These are phyloP conservation scores for Carcharodon carcharias DNA, from an alignment of 2,797 vertebrate genomes.

Conservation along the genomic window DNA sequence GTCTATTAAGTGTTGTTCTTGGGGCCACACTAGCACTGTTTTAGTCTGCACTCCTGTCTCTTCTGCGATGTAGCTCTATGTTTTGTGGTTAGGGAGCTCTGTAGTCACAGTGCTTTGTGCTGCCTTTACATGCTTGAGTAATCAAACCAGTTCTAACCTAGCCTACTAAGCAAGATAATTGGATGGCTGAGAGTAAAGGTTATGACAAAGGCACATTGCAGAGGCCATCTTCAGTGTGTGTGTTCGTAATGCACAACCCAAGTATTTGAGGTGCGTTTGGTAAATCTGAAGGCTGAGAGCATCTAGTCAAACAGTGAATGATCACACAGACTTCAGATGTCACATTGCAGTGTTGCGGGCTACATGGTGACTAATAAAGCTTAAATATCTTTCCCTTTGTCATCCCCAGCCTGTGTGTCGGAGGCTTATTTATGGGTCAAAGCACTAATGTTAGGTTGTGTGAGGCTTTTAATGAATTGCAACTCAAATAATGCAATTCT, in stretches of 20 bases:
- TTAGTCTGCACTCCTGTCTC: background rate
- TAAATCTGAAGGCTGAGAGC: background rate
- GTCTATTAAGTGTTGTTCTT: background rate
- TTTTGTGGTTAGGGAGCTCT: background rate
- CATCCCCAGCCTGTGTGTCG: background rate
- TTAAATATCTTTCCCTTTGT: background rate
- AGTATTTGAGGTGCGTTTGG: background rate
- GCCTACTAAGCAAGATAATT: background rate
- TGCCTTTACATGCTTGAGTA: background rate
- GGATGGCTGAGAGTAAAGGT: constrained; percentile 2
- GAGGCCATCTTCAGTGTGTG: background rate
- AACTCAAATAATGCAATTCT: background rate
- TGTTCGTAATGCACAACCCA: background rate
- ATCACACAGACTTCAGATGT: constrained; percentile 8
- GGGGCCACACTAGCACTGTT: background rate
- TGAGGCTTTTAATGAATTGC: background rate
- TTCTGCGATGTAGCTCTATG: background rate
- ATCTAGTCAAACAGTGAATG: background rate
- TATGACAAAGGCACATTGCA: background rate
- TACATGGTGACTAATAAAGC: background rate
- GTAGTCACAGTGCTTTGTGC: background rate
- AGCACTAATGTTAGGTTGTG: background rate
- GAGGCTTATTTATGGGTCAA: background rate
- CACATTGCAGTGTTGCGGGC: background rate
- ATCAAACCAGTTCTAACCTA: constrained; percentile 10